Base-by-base conservation (phyloP, 2,888 invertebrate genomes). In the Eudemis profundana region DNA sequence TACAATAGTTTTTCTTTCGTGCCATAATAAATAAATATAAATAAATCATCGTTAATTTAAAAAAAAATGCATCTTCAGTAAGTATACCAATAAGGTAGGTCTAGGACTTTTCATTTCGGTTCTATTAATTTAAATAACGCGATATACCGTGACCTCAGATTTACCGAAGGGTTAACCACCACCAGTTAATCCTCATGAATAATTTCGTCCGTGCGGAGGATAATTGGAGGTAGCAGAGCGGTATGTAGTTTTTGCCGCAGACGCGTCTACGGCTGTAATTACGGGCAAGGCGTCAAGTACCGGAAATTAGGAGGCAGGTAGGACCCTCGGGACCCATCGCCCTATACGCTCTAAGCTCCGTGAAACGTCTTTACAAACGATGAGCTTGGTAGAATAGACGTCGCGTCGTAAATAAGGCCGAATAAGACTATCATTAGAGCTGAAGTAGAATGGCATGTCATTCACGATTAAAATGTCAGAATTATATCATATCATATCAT, bases 291-390 rank as follows among this genome's bases (percentile, higher is more conserved):
- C 74, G 78, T 79, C 81, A 78, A 83, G 82, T 77, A 69, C 81
- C 89, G 89, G 90, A 90, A 88, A 90, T 90, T 89, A 88, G 86
- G 80, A 79, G 83, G 78, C 84, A 83, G 84, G 82, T 84, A 74
- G 75, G 72, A n/a, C 74, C 78, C 78, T 76, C 71, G 69, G 63
- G 60, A 67, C 68, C 66, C 70, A 78, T 78, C 27, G 40, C 44
- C 29, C n/a, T 29, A 23, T 17, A n/a, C 7, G 7, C 21, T n/a
- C 14, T 44, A 29, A 44, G 15, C 19, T 54, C 38, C 14, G 29
- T 19, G n/a, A n/a, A 29, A 12, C 50, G 27, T 29, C 44, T 56
- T 17, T 17, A 44, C n/a, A n/a, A 42, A 44, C n/a, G 12, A 56
- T 56, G 21, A 0, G 10, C 42, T n/a, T 42, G 21, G 29, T 17